A percentile compares a stretch with the other conserved stretches of the same genome.
Conservation (phyloP, 2,113 vertebrate genomes). For the Rousettus leschenaultii region DNA sequence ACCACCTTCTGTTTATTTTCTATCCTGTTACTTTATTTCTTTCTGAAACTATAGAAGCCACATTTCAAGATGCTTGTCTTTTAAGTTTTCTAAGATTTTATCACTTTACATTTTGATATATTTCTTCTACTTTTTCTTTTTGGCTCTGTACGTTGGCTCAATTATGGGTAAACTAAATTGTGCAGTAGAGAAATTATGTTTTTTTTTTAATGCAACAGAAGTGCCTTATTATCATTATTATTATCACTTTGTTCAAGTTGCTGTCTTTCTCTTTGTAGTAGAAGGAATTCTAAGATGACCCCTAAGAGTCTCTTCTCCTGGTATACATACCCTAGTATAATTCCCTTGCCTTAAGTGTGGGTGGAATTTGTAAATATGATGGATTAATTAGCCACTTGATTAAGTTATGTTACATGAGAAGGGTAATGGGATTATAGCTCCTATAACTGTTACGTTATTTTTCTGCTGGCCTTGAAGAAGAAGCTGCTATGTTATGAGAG, state of each 20-base stretch:
- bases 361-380: background rate
- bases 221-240: background rate
- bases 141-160: background rate
- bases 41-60: background rate
- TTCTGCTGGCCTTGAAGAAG: background rate
- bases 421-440: background rate
- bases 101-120: background rate
- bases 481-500: background rate
- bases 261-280: background rate
- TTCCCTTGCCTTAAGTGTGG: background rate
- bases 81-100: background rate
- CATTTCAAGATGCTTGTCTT: background rate
- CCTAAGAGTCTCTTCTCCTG: background rate
- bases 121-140: background rate
- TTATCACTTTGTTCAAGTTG: background rate
- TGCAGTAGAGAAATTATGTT: background rate
- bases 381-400: background rate
- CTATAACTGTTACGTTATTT: background rate
- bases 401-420: background rate
- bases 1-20: background rate
- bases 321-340: background rate
- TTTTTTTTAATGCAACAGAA: background rate
- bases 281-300: background rate
- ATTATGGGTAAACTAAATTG: background rate
- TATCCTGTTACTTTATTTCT: background rate